phyloP scores from a whole-genome alignment of 2,113 vertebrate genomes.

The Physeter macrocephalus region DNA sequence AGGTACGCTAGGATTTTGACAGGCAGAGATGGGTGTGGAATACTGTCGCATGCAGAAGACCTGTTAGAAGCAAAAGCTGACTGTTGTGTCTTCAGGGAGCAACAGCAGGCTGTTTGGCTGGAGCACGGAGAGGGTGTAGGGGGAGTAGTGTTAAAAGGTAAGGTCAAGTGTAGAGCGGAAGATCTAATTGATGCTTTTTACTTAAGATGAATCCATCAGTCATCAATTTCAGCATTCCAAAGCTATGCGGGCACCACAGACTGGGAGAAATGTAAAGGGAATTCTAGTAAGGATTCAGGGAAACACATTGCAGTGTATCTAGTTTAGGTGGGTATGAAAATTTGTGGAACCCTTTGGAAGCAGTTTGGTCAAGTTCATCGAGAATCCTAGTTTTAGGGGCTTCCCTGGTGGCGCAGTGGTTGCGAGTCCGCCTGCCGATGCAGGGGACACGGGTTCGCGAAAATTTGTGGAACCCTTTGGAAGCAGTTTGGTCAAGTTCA shows the following conservation, averaged over 20 bases:
- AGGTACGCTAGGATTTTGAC: neutral
- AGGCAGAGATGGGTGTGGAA: neutral
- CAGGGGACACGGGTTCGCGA: too few species aligned
- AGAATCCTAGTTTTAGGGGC: neutral
- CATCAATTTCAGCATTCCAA: neutral
- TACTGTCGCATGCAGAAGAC: neutral
- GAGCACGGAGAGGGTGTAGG: neutral
- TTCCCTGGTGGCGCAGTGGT: too few species aligned
- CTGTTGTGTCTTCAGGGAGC: neutral
- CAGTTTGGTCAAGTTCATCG: neutral
- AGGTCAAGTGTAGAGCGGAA: neutral
- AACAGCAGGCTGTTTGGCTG: neutral
- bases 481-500: neutral
- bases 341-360: neutral
- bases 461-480: neutral
- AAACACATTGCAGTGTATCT: neutral
- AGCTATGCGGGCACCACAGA: neutral
- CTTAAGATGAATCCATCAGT: neutral
- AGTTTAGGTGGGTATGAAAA: neutral
- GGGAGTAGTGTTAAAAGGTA: neutral
- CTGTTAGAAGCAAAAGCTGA: neutral
- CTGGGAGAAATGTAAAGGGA: neutral
- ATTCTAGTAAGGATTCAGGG: neutral
- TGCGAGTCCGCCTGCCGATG: too few species aligned
- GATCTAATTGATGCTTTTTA: neutral